These are phyloP conservation scores for Periplaneta americana DNA, from an alignment of 1,140 invertebrate species.

Conservation along the genomic window DNA sequence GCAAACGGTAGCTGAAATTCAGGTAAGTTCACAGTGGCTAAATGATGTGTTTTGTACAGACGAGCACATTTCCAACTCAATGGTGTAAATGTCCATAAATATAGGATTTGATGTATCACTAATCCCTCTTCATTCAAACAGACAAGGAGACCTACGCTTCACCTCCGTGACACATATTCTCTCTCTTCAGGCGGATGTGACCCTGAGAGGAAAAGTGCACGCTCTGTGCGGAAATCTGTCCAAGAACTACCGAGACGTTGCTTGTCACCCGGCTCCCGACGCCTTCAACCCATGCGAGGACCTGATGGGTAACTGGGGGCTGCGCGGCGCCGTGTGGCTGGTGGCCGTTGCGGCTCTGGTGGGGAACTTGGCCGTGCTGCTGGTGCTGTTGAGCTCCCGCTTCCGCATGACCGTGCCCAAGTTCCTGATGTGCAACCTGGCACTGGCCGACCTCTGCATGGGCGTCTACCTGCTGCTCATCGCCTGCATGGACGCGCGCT, in stretches of 20 bases:
- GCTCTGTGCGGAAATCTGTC: constrained; percentile 33
- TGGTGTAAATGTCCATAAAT: too few relatives aligned
- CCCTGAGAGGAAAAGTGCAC: not conserved
- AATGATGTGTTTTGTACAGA: too few relatives aligned
- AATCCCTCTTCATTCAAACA: too few relatives aligned
- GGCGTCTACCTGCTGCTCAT: constrained; percentile 78
- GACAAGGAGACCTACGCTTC: too few relatives aligned
- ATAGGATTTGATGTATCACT: too few relatives aligned
- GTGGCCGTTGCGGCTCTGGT: constrained; percentile 58
- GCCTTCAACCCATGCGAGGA: constrained; percentile 88
- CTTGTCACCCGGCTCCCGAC: constrained; percentile 72
- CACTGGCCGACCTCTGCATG: constrained; percentile 82
- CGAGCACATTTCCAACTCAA: too few relatives aligned
- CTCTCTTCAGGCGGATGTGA: not conserved
- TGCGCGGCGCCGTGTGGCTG: constrained; percentile 79
- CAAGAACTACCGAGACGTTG: constrained; percentile 33
- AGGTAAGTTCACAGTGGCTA: too few relatives aligned
- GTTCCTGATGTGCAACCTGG: constrained; percentile 82
- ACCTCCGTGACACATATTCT: too few relatives aligned
- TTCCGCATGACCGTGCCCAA: constrained; percentile 63
- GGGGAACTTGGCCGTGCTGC: constrained; percentile 76
- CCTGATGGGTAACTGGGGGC: constrained; percentile 75
- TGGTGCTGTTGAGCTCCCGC: constrained; percentile 59
- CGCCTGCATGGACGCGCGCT: constrained; percentile 73
- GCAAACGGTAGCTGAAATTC: too few relatives aligned